These are phyloP conservation scores for Syngnathoides biaculeatus DNA, from an alignment of 2,113 vertebrate genomes.

Conservation along the genomic window DNA sequence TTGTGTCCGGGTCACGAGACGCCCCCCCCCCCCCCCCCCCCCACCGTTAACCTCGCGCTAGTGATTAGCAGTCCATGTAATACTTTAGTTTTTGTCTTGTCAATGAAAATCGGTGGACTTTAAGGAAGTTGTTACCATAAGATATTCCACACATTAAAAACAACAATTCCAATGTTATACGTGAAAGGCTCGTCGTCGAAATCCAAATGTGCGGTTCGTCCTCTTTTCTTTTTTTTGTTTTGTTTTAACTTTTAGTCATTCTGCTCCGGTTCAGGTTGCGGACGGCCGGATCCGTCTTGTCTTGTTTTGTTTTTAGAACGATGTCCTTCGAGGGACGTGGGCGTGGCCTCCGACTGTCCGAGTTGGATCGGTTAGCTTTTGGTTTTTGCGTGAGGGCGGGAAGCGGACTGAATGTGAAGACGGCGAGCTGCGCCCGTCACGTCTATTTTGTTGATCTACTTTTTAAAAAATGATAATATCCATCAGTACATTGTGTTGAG, in stretches of 20 bases:
- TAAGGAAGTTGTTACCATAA: background rate
- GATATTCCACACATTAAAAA: background rate
- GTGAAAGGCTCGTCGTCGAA: background rate
- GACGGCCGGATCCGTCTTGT: conserved; percentile 10
- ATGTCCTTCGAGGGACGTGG: conserved; percentile 3
- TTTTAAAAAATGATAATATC: background rate
- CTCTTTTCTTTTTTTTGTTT: conserved; percentile 30
- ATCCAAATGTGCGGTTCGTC: conserved; percentile 10
- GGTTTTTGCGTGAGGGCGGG: background rate
- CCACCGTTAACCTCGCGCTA: conserved; percentile 8
- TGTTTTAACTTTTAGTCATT: conserved; percentile 8
- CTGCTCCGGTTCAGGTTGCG: conserved; percentile 2
- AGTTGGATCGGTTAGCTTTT: background rate
- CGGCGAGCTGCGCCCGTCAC: conserved; percentile 27
- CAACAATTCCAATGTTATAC: background rate
- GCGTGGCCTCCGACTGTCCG: background rate
- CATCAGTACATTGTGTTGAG: conserved; percentile 9
- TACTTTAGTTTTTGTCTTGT: conserved; percentile 7
- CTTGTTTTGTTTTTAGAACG: conserved; percentile 7
- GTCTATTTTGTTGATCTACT: conserved; percentile 17
- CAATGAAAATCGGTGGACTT: background rate
- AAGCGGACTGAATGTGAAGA: conserved; percentile 43
- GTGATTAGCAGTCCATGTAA: conserved; percentile 15
- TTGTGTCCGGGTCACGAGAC: conserved; percentile 14
- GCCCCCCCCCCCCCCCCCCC: too few species aligned